Percentiles rank a stretch among this genome's conserved stretches.
Conservation (phyloP, 2,888 invertebrate species). For the Amiota minor region DNA sequence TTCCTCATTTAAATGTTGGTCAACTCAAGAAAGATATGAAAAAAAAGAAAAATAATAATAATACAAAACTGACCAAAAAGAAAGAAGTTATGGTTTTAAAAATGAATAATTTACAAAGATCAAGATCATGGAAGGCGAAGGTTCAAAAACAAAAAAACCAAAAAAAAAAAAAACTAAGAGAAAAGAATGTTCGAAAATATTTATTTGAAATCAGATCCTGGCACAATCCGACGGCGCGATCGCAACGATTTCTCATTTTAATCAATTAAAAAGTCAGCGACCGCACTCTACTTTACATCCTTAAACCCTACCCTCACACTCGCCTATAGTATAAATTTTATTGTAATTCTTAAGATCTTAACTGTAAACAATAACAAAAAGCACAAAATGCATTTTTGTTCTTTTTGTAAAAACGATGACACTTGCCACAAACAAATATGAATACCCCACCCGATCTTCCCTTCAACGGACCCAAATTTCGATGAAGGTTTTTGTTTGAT, state of each 20-base stretch:
- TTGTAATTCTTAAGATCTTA: slow-evolving; percentile 39
- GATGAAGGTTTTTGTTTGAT: slow-evolving; percentile 57
- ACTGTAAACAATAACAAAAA: slow-evolving; percentile 49
- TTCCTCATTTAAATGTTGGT: slow-evolving; percentile 56
- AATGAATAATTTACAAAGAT: slow-evolving; percentile 62
- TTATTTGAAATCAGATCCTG: slow-evolving; percentile 70
- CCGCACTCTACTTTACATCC: slow-evolving; percentile 45
- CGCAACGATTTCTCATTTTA: slow-evolving; percentile 73
- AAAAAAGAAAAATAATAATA: too few relatives aligned
- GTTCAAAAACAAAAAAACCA: slow-evolving; percentile 32
- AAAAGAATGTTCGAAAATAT: slow-evolving; percentile 27
- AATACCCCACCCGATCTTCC: slow-evolving; percentile 38
- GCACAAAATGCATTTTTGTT: neutral
- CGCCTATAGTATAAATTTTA: slow-evolving; percentile 37
- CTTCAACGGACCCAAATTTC: slow-evolving; percentile 26
- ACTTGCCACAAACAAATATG: slow-evolving; percentile 60
- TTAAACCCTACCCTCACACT: slow-evolving; percentile 21
- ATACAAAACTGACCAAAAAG: slow-evolving; percentile 15
- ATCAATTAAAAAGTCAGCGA: slow-evolving; percentile 72
- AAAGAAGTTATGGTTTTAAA: slow-evolving; percentile 59
- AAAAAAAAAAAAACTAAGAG: neutral
- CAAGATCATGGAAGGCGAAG: slow-evolving; percentile 29
- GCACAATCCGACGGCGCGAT: slow-evolving; percentile 68
- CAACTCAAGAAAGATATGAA: neutral
- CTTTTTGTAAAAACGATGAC: slow-evolving; percentile 44